Conservation (phyloP, 2,888 invertebrate genomes). For the Hypercompe scribonia region DNA sequence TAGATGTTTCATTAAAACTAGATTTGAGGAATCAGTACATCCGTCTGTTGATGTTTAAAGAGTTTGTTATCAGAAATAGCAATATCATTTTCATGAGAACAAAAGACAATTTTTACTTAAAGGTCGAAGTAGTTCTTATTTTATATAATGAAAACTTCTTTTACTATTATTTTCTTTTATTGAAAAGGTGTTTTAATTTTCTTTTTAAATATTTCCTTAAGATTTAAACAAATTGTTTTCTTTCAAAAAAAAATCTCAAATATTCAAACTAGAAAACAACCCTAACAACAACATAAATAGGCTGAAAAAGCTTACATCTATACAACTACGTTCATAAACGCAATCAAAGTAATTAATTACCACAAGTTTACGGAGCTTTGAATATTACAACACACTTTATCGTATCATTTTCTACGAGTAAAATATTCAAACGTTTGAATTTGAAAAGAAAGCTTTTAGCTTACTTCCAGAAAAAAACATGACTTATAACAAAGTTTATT, state of each 20-base stretch:
- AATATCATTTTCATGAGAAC: not conserved
- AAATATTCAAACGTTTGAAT: slow-evolving; percentile 5
- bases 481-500: slow-evolving; percentile 37
- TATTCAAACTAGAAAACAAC: not conserved
- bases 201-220: too few species aligned
- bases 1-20: not conserved
- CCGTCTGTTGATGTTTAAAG: not conserved
- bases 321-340: not conserved
- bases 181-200: too few species aligned
- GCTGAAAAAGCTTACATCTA: not conserved
- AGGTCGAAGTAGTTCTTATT: too few species aligned
- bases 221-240: not conserved
- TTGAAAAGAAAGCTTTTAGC: slow-evolving; percentile 12
- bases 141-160: too few species aligned
- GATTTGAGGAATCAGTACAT: not conserved
- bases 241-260: not conserved
- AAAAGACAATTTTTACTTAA: not conserved
- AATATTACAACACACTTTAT: not conserved
- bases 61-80: not conserved
- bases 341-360: not conserved
- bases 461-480: slow-evolving; percentile 21
- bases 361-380: not conserved
- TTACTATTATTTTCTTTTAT: too few species aligned
- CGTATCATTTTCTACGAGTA: slow-evolving; percentile 1
- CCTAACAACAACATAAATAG: not conserved